Evolutionary conservation across 92 coral and sea anemone species (phyloP), one percentile per base, ranked within the genome.

Genomic region (Epizoanthus illoricatus): DNA sequence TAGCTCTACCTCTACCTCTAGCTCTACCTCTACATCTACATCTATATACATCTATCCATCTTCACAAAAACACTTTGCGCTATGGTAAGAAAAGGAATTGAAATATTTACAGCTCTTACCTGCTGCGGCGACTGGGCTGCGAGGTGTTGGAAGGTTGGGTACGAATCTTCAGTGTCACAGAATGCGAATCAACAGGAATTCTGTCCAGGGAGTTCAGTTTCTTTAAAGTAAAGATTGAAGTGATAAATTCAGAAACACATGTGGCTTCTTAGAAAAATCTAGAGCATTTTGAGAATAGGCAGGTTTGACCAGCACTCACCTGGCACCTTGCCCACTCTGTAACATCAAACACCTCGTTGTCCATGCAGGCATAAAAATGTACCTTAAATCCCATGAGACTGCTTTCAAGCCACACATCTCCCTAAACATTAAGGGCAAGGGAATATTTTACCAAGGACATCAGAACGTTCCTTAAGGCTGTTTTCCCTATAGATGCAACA

Each of bases 241-340:
- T 65, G 42, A 11, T 17, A 16, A 4, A 68, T 39, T 33, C n/a
- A 68, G 52, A 43, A 15, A 15, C 40, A 4, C n/a, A 36, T 19
- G 5, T 67, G 47, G 49, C 45, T 15, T 41, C 2, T 9, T 39
- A 39, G 3, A 67, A n/a, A 7, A 52, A 52, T 0, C 15, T 52
- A 0, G 3, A 11, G 15, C 15, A 9, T 9, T 52, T 52, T 9
- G 12, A 9, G 15, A 10, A 49, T 28, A 16, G 5, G 11, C 69
- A 8, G 18, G 39, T 12, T 65, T 65, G 16, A 17, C 9, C 52
- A 65, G 28, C 15, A 68, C 39, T 80, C 64, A 95, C 98, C 98
- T 95, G 98, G 59, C 98, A 95, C 41, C 85, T 68, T 11, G 93
- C 98, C 98, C 98, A 95, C 18, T 92, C 97, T 1, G 95, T 91